These are phyloP conservation scores for Bothrops alternatus DNA, from an alignment of 2,797 vertebrate species.

Conservation along the genomic window DNA sequence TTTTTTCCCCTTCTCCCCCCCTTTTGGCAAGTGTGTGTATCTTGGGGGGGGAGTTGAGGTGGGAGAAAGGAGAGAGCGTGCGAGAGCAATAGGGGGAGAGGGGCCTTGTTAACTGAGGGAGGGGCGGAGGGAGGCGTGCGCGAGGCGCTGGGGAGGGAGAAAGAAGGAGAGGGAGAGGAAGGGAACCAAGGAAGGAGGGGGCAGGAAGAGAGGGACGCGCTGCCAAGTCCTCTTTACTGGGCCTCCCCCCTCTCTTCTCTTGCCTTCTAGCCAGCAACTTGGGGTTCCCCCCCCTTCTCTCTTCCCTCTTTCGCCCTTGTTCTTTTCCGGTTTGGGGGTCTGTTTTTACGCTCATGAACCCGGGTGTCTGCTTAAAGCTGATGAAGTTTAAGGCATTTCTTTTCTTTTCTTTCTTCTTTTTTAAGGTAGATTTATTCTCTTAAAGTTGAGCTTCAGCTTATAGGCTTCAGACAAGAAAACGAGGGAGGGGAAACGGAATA, in stretches of 20 bases:
- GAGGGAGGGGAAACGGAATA: not conserved
- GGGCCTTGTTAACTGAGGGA: conserved; percentile 64
- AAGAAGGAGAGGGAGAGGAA: not conserved
- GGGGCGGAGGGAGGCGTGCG: conserved; percentile 69
- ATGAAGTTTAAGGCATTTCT: conserved; percentile 85
- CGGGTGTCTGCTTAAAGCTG: conserved; percentile 64
- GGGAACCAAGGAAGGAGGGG: conserved; percentile 41
- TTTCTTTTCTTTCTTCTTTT: not conserved
- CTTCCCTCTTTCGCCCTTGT: conserved; percentile 11
- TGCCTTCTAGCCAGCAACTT: conserved; percentile 72
- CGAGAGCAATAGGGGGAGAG: conserved; percentile 48
- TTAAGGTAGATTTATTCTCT: conserved; percentile 87
- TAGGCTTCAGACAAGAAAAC: conserved; percentile 85
- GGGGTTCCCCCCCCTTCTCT: conserved; percentile 51
- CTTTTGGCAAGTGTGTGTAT: not conserved
- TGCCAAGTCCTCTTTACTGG: conserved; percentile 20
- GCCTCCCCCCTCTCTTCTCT: conserved; percentile 67
- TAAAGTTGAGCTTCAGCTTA: conserved; percentile 92
- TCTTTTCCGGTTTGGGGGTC: conserved; percentile 19
- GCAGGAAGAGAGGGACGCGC: conserved; percentile 43
- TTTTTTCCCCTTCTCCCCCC: conserved; percentile 68
- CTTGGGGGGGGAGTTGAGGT: not conserved
- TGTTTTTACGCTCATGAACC: not conserved
- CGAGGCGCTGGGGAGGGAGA: conserved; percentile 18
- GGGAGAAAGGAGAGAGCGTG: not conserved